Conservation (phyloP, 92 coral and sea anemone genomes). For the Epizoanthus stellaris region DNA sequence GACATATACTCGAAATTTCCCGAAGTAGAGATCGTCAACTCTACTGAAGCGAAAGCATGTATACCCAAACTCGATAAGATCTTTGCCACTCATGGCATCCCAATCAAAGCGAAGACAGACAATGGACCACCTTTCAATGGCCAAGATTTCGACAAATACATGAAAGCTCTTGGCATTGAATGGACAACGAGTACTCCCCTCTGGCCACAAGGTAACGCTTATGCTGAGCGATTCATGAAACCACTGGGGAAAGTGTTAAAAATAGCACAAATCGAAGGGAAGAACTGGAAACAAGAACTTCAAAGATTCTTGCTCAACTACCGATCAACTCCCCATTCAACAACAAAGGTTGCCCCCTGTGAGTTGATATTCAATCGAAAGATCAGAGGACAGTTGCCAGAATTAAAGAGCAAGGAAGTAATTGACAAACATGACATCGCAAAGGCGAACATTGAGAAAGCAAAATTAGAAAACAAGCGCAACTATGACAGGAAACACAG, state of each 20-base stretch:
- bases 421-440: constrained; percentile 41
- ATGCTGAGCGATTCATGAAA: constrained; percentile 49
- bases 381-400: constrained; percentile 44
- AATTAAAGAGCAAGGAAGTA: constrained; percentile 28
- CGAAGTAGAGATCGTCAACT: constrained; percentile 49
- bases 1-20: constrained; percentile 57
- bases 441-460: constrained; percentile 39
- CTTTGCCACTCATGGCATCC: constrained; percentile 51
- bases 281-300: constrained; percentile 58
- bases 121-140: constrained; percentile 11
- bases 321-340: constrained; percentile 49
- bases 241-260: constrained; percentile 42
- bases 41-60: constrained; percentile 46
- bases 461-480: constrained; percentile 35
- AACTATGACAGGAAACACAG: constrained; percentile 42
- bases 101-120: constrained; percentile 4
- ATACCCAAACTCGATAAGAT: constrained; percentile 55
- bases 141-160: neutral
- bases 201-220: constrained; percentile 47
- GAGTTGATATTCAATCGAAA: constrained; percentile 36
- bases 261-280: constrained; percentile 34
- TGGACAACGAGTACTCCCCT: constrained; percentile 32
- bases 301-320: constrained; percentile 48
- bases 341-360: constrained; percentile 49
- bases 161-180: neutral